These are phyloP conservation scores for Smithornis capensis DNA, from an alignment of 2,113 vertebrate species.

Conservation along the genomic window DNA sequence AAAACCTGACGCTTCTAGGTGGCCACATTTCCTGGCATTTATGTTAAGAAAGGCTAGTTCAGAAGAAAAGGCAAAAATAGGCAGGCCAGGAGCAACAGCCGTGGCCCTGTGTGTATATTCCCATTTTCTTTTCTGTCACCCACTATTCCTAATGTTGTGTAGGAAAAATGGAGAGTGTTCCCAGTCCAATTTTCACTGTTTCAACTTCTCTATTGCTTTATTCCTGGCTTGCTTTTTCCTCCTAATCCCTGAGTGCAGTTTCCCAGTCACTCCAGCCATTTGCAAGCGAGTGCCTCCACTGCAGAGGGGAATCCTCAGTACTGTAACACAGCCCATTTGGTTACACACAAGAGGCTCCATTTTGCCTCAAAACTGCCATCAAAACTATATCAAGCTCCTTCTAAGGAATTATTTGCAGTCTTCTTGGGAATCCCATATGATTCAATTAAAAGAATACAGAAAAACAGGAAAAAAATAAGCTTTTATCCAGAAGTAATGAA, in stretches of 20 bases:
- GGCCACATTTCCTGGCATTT: neutral
- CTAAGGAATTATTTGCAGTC: neutral
- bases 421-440: neutral
- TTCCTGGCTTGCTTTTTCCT: neutral
- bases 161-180: neutral
- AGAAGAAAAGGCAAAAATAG: neutral
- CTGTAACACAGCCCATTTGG: neutral
- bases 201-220: neutral
- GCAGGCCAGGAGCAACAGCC: neutral
- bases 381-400: neutral
- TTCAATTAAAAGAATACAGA: neutral
- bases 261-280: neutral
- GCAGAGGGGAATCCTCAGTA: neutral
- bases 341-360: neutral
- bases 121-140: neutral
- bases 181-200: neutral
- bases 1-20: neutral
- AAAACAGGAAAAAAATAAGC: neutral
- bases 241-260: neutral
- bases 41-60: neutral
- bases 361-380: neutral
- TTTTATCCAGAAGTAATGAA: neutral
- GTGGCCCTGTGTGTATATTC: neutral
- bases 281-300: neutral
- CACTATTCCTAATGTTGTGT: neutral